Evolutionary conservation across 2,888 invertebrate genomes (phyloP), one percentile per base, ranked within the genome.

Genomic region (Colostygia pectinataria): DNA sequence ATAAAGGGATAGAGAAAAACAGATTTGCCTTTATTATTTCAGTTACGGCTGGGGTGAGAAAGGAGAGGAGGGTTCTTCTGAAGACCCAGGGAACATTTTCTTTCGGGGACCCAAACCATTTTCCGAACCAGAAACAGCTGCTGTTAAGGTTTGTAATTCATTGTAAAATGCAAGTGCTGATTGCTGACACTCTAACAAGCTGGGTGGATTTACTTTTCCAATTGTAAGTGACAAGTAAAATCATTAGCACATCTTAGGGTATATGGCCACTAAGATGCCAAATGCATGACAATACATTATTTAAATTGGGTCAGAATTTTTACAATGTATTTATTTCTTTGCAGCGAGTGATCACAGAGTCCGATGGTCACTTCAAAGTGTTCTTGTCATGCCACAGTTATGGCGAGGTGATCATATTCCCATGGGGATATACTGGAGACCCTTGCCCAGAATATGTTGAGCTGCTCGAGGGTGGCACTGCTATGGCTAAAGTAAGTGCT

Each of bases 71-170:
- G 98, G 98, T 0, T 94, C 96, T 0, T 96, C 97, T 9, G 93
- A 92, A 31, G 93, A 96, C 71, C 95, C 96, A 0, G 97, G 97
- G 63, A 92, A 93, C 12, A 95, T 97, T 63, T 96, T 94, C 14
- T 98, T 92, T 71, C 93, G 95, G 29, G 98, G 98, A 8, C 83
- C 92, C 0, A 90, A 91, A 38, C 92, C 96, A 0, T 97, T 97
- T 75, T 97, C 97, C 0, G 98, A 98, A 81, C 95, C 95, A 0
- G 98, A 98, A 85, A 95, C 96, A 0, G 82, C 86, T 55, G 95
- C 96, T 14, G 91, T 90, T 0, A 78, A 71, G 65, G 89, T 86
- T n/a, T n/a, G n/a, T n/a, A n/a, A n/a, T n/a, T n/a, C n/a, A n/a
- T n/a, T n/a, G n/a, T n/a, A n/a, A n/a, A n/a, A n/a, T n/a, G n/a